A percentile compares a stretch with the other conserved stretches of the same genome.
Evolutionary conservation across 2,888 invertebrate genomes (phyloP).

Genomic region (Catocala fraxini): DNA sequence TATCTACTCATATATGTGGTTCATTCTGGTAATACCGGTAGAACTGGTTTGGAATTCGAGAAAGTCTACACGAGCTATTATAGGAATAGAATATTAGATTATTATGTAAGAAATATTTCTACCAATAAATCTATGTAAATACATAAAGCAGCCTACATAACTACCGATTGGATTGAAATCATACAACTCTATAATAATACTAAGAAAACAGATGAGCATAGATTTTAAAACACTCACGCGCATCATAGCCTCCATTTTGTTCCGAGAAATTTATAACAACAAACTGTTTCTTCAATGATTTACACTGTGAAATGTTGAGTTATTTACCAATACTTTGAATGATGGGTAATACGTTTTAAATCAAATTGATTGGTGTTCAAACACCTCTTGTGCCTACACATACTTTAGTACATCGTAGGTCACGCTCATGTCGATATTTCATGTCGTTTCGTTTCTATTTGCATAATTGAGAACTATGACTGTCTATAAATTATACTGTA

Average conservation of each 20-base stretch:
- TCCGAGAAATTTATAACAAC: neutral
- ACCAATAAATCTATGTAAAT: neutral
- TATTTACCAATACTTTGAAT: constrained; percentile 5
- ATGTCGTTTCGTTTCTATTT: constrained; percentile 1
- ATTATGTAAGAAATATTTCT: constrained; percentile 2
- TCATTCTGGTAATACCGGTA: neutral
- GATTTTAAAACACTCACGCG: neutral
- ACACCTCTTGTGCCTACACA: constrained; percentile 13
- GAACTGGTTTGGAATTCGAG: neutral
- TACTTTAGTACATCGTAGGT: constrained; percentile 16
- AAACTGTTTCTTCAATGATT: neutral
- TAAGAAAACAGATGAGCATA: neutral
- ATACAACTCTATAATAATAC: neutral
- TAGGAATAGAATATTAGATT: neutral
- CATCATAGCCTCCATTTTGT: neutral
- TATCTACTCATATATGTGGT: neutral
- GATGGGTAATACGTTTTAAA: neutral
- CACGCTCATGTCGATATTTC: constrained; percentile 5
- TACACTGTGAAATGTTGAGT: neutral
- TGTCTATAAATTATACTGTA: neutral
- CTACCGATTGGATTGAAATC: neutral
- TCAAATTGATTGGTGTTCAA: constrained; percentile 10
- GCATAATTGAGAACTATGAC: constrained; percentile 8
- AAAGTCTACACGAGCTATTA: neutral
- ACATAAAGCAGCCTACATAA: neutral